These are phyloP conservation scores for Latrodectus hesperus DNA, from an alignment of 2,888 invertebrate species.

Conservation along the genomic window DNA sequence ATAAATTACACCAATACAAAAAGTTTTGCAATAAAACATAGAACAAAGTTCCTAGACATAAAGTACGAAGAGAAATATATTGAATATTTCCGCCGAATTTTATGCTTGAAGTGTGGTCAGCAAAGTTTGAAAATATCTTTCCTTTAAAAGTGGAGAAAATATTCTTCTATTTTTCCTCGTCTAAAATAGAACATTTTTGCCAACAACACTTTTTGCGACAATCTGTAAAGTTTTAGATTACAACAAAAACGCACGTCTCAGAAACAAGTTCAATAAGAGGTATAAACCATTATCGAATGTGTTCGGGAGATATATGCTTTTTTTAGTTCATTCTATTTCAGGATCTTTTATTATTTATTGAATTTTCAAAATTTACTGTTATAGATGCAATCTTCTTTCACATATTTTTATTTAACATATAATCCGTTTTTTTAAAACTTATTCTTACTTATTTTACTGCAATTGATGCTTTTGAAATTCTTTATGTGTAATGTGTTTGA, in stretches of 20 bases:
- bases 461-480: conserved; percentile 5
- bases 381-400: conserved; percentile 43
- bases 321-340: conserved; percentile 32
- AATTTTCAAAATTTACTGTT: conserved; percentile 47
- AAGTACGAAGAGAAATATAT: too few relatives aligned
- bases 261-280: conserved; percentile 61
- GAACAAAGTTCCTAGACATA: too few relatives aligned
- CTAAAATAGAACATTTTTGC: conserved; percentile 60
- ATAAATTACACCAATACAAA: too few relatives aligned
- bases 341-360: conserved; percentile 48
- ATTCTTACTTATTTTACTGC: not conserved
- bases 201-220: conserved; percentile 36
- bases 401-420: conserved; percentile 25
- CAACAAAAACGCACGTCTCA: conserved; percentile 61
- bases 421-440: not conserved
- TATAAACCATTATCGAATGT: conserved; percentile 65
- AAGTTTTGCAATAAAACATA: too few relatives aligned
- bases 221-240: conserved; percentile 63
- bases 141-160: conserved; percentile 15
- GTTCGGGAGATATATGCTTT: conserved; percentile 20
- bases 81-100: too few relatives aligned
- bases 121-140: not conserved
- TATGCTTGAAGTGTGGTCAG: too few relatives aligned
- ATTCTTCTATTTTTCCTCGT: conserved; percentile 1
- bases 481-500: not conserved